Evolutionary conservation across 2,113 vertebrate genomes (phyloP).

Genomic region (Antechinus stuartii): DNA sequence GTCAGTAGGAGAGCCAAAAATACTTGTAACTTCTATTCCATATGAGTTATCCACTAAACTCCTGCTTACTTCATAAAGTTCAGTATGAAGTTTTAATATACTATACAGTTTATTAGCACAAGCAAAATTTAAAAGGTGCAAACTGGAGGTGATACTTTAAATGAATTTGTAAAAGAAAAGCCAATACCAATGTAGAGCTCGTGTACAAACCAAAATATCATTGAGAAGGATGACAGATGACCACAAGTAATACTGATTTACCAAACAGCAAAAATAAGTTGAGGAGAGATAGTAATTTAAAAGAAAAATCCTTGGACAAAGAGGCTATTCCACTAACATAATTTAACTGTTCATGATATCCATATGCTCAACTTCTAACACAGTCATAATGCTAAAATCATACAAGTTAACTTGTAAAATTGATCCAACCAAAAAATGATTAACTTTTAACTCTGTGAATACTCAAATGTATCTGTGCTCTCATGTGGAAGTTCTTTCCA

Average conservation of each 20-base stretch:
- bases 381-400: constrained; percentile 36
- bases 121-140: not conserved
- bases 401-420: constrained; percentile 36
- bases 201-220: not conserved
- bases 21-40: constrained; percentile 25
- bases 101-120: not conserved
- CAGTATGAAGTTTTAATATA: not conserved
- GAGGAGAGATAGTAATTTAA: not conserved
- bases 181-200: not conserved
- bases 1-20: constrained; percentile 19
- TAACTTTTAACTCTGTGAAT: constrained; percentile 41
- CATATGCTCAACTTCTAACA: constrained; percentile 29
- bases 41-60: not conserved
- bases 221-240: not conserved
- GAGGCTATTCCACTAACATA: not conserved
- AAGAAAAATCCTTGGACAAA: constrained; percentile 27
- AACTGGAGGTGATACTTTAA: not conserved
- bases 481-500: constrained; percentile 25
- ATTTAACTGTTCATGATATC: not conserved
- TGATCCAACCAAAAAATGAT: not conserved
- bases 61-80: not conserved
- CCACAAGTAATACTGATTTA: not conserved
- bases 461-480: constrained; percentile 3
- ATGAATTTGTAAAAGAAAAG: not conserved
- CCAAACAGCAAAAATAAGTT: not conserved